These are phyloP conservation scores for Sterna hirundo DNA, from an alignment of 2,113 vertebrate species.

Conservation along the genomic window DNA sequence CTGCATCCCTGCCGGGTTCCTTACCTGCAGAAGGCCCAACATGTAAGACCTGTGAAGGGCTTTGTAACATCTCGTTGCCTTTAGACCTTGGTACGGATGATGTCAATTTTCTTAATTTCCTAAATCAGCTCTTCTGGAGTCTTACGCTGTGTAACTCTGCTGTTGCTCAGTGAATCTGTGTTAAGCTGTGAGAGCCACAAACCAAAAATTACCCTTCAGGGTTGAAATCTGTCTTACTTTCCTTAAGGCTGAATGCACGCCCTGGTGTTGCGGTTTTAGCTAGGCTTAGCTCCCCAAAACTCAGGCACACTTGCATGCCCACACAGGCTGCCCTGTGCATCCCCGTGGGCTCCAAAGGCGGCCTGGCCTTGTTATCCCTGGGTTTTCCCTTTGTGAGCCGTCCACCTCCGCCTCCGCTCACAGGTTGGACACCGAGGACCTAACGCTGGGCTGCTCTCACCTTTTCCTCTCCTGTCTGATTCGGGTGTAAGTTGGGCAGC, in stretches of 20 bases:
- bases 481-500: not conserved
- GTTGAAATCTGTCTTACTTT: not conserved
- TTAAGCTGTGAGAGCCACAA: not conserved
- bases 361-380: not conserved
- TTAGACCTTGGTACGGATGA: not conserved
- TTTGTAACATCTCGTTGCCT: not conserved
- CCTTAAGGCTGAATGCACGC: not conserved
- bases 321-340: not conserved
- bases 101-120: not conserved
- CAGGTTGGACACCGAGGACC: not conserved
- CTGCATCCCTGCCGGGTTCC: not conserved
- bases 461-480: not conserved
- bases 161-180: not conserved
- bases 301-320: not conserved
- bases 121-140: not conserved
- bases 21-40: accelerated
- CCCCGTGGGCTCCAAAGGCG: not conserved
- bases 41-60: not conserved
- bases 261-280: not conserved
- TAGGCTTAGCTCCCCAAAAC: not conserved
- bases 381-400: not conserved
- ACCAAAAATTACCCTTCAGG: not conserved
- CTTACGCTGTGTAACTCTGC: not conserved
- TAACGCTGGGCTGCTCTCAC: not conserved
- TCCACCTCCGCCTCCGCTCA: not conserved